Base-by-base conservation (phyloP, 1,140 invertebrate species). In the Battus philenor region DNA sequence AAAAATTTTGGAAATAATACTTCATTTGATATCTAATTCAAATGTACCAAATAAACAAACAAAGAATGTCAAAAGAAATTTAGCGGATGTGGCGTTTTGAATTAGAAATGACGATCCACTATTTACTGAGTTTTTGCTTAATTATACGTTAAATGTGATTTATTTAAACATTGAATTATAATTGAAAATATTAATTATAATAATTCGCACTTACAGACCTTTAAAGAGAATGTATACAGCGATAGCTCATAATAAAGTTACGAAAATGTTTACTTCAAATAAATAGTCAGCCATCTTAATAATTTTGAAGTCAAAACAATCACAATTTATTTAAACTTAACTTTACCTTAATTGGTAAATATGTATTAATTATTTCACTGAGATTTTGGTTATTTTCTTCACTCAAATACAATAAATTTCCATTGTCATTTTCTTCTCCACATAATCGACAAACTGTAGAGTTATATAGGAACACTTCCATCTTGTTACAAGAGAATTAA, bases 401-500 rank as follows among this genome's bases (percentile, higher is more conserved):
- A 52, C 64, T 59, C 4, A 72, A 68, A 78, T 89, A 92, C 61
- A 93, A 79, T 59, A 88, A 83, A 47, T 89, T 90, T 49, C 90
- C 91, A 66, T 90, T 91, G 54, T 88, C 83, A 86, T 92, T 92
- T 79, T 91, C 87, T 80, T 91, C 89, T 4, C 88, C 90, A 87
- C 91, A 93, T 75, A 93, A 87, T 85, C 91, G 87, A 86, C 91
- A 93, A 85, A 91, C 87, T 50, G 86, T 88, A 51, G 91, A 92
- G 75, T 92, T 87, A 72, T 90, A 90, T 33, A 91, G 86, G 68
- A 69, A 70, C 36, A 81, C 77, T 78, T 81, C 77, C 77, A 81
- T 81, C 50, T 65, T 57, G 38, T 13, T 54, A 13, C 26, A 38
- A 46, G 29, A 48, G 54, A 33, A 16, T 54, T 41, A 54, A 54